phyloP scores from a whole-genome alignment of 2,113 vertebrate genomes.

The Alosa alosa region DNA sequence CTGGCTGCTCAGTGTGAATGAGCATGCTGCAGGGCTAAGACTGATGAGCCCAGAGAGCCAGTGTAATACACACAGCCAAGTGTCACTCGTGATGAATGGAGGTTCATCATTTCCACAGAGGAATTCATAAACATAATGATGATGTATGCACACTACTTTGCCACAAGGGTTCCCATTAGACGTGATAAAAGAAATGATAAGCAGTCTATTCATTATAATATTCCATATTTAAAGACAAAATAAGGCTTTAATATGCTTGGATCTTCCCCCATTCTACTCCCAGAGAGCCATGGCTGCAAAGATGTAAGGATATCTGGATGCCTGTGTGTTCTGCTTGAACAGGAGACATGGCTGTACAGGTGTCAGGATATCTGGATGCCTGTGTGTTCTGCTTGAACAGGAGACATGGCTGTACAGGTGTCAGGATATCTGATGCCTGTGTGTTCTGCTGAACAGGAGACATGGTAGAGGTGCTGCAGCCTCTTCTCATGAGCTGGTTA shows the following conservation, averaged over 20 bases:
- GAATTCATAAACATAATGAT: neutral
- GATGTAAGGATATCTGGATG: too few relatives aligned
- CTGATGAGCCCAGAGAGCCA: neutral
- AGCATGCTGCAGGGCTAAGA: neutral
- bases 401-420: neutral
- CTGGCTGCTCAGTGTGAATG: neutral
- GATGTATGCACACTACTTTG: neutral
- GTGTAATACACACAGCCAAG: neutral
- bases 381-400: too few relatives aligned
- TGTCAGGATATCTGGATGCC: too few relatives aligned
- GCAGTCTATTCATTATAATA: neutral
- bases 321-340: too few relatives aligned
- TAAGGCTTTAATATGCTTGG: neutral
- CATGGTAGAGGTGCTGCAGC: too few relatives aligned
- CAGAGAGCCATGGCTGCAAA: neutral
- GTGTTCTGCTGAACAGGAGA: too few relatives aligned
- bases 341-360: too few relatives aligned
- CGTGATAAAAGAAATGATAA: constrained; percentile 4
- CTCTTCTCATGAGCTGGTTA: too few relatives aligned
- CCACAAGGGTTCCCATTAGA: neutral
- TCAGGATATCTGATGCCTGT: too few relatives aligned
- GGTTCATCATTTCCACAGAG: neutral
- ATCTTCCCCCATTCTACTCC: neutral
- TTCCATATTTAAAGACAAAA: neutral
- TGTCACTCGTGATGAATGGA: neutral